These are phyloP conservation scores for Festucalex cinctus DNA, from an alignment of 2,113 vertebrate species.

Conservation along the genomic window DNA sequence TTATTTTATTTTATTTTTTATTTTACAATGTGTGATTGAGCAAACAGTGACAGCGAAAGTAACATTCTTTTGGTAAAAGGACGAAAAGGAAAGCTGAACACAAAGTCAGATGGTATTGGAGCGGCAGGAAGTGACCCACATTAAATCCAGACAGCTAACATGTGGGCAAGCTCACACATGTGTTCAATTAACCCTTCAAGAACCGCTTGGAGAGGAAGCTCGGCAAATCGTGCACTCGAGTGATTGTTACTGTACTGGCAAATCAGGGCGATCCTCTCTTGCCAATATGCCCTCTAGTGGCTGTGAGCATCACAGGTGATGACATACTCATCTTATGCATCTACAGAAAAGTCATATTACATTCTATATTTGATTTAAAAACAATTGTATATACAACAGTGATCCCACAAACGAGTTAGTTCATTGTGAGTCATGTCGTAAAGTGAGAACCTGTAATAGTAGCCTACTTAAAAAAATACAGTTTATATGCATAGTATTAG, in stretches of 20 bases:
- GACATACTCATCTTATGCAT: neutral
- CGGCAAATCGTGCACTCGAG: too few species aligned
- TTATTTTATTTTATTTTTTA: too few species aligned
- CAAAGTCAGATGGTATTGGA: neutral
- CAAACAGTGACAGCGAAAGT: neutral
- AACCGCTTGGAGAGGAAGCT: constrained; percentile 22
- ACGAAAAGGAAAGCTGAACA: constrained; percentile 13
- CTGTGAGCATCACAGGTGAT: neutral
- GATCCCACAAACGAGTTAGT: too few species aligned
- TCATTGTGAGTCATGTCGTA: too few species aligned
- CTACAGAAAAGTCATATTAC: too few species aligned
- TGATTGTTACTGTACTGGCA: too few species aligned
- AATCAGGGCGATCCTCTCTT: neutral
- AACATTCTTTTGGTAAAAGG: neutral
- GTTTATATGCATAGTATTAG: neutral
- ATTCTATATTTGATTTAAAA: neutral
- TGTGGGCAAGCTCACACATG: constrained; percentile 45
- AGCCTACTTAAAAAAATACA: too few species aligned
- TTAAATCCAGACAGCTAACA: constrained; percentile 44
- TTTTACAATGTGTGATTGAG: neutral
- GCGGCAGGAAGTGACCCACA: constrained; percentile 54
- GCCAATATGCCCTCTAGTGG: neutral
- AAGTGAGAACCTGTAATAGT: too few species aligned
- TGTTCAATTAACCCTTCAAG: constrained; percentile 62
- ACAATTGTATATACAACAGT: neutral